phyloP scores from a whole-genome alignment of 2,888 invertebrate species.

The Venusia cambrica region DNA sequence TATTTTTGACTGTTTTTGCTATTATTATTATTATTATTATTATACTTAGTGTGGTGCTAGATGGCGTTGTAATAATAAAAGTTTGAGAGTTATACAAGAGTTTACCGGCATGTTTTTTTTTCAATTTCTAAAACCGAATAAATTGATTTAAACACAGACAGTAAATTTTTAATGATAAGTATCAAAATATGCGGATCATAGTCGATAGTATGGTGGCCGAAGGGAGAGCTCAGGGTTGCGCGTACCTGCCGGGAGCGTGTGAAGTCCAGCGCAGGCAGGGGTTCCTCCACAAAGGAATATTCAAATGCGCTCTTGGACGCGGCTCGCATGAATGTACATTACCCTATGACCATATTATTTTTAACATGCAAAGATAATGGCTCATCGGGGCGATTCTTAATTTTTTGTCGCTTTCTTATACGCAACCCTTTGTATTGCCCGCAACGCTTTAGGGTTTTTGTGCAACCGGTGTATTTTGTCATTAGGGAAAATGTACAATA shows the following conservation, averaged over 20 bases:
- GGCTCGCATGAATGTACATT: slow-evolving; percentile 75
- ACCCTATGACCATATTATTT: slow-evolving; percentile 81
- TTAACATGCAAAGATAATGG: slow-evolving; percentile 78
- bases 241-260: slow-evolving; percentile 68
- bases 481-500: slow-evolving; percentile 59
- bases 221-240: slow-evolving; percentile 35
- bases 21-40: too few species aligned
- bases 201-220: slow-evolving; percentile 26
- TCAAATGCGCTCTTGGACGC: slow-evolving; percentile 79
- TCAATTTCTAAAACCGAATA: too few species aligned
- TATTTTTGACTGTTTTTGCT: too few species aligned
- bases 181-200: slow-evolving; percentile 32
- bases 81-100: too few species aligned
- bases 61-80: too few species aligned
- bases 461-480: slow-evolving; percentile 65
- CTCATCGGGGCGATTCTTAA: slow-evolving; percentile 79
- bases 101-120: too few species aligned
- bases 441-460: slow-evolving; percentile 75
- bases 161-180: too few species aligned
- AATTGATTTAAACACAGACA: too few species aligned
- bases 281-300: slow-evolving; percentile 61
- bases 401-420: slow-evolving; percentile 73
- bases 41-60: too few species aligned
- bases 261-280: slow-evolving; percentile 75
- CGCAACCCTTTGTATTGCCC: slow-evolving; percentile 66